Conservation (phyloP, 1,140 invertebrate genomes). For the Oncopeltus fasciatus region DNA sequence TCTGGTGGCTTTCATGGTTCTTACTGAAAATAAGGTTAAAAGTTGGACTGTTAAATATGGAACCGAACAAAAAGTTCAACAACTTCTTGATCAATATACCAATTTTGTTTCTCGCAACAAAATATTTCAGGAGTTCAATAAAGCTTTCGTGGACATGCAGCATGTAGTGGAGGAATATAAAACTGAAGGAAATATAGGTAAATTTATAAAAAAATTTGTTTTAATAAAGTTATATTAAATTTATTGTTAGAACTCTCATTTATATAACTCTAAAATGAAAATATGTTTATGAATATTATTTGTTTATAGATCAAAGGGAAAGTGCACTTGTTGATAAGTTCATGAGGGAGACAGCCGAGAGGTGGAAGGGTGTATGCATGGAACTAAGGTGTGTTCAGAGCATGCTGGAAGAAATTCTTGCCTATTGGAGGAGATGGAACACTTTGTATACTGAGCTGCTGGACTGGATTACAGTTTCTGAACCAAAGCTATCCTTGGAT, state of each 20-base stretch:
- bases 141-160: constrained; percentile 80
- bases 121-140: constrained; percentile 88
- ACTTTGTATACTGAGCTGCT: constrained; percentile 55
- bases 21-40: constrained; percentile 76
- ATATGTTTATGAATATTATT: no score
- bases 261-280: no score
- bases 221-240: no score
- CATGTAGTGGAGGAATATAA: constrained; percentile 83
- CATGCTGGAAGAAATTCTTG: constrained; percentile 74
- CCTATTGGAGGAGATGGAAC: constrained; percentile 76
- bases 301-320: constrained; percentile 53
- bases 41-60: constrained; percentile 83
- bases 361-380: constrained; percentile 79
- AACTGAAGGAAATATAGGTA: constrained; percentile 63
- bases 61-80: constrained; percentile 61
- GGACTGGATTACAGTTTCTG: constrained; percentile 63
- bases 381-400: constrained; percentile 78
- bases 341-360: constrained; percentile 67
- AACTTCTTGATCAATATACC: constrained; percentile 73
- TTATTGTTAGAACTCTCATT: no score
- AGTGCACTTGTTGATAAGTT: constrained; percentile 63
- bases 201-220: no score
- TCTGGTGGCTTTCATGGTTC: constrained; percentile 74
- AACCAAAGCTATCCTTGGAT: constrained; percentile 53
- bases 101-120: constrained; percentile 82